Percentiles rank a stretch among this genome's conserved stretches.
These are phyloP conservation scores for Drosophila oshimai DNA, from an alignment of 1,140 invertebrate genomes.

Conservation along the genomic window DNA sequence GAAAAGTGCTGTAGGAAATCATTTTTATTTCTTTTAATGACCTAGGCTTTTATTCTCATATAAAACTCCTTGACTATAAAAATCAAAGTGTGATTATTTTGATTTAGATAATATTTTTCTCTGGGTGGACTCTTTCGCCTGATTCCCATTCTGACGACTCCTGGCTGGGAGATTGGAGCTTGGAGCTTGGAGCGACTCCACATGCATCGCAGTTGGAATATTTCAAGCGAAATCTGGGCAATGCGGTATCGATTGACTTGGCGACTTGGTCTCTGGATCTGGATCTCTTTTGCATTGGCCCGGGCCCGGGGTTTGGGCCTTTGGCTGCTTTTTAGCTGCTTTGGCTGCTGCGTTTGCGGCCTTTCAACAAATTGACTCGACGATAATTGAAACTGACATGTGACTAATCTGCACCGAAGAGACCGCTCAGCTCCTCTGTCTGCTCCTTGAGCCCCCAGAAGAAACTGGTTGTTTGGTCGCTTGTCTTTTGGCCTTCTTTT, in stretches of 20 bases:
- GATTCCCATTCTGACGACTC: slow-evolving; percentile 26
- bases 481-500: slow-evolving; percentile 42
- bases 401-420: slow-evolving; percentile 78
- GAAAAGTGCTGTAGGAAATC: too few species aligned
- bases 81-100: not conserved
- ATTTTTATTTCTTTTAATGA: too few species aligned
- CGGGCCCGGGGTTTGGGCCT: slow-evolving; percentile 15
- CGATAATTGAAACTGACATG: slow-evolving; percentile 82
- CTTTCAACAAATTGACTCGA: slow-evolving; percentile 81
- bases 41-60: too few species aligned
- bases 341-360: slow-evolving; percentile 52
- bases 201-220: slow-evolving; percentile 65
- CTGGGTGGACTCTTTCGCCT: not conserved
- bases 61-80: too few species aligned
- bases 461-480: slow-evolving; percentile 29
- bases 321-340: slow-evolving; percentile 41
- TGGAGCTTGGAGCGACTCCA: slow-evolving; percentile 17
- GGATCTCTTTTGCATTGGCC: slow-evolving; percentile 47
- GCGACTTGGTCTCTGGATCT: slow-evolving; percentile 39
- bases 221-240: slow-evolving; percentile 71
- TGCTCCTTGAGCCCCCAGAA: slow-evolving; percentile 21
- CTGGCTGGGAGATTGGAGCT: too few species aligned
- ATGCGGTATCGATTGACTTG: slow-evolving; percentile 75
- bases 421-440: slow-evolving; percentile 28
- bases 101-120: not conserved